Base-by-base conservation (phyloP, 2,797 vertebrate species). In the Paedocypris micromegethes region DNA sequence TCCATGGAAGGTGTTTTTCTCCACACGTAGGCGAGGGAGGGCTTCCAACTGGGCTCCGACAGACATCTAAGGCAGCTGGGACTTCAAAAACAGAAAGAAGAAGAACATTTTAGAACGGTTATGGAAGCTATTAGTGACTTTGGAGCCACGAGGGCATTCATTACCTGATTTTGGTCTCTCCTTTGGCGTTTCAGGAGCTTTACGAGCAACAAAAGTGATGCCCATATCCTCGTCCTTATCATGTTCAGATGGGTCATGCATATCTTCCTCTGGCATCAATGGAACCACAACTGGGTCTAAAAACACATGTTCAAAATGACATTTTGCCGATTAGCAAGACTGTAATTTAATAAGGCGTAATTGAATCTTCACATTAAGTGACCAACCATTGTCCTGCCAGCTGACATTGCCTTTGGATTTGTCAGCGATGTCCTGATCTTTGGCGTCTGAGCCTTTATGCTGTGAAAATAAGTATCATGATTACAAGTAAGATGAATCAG, bases 151-250 rank as follows among this genome's bases (percentile, higher is more conserved):
- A 8, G n/a, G 5, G 1, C 46, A 6, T 51, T 44, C 3, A 42
- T 84, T 85, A 97, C 94, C 92, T 86, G 91, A 90, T 77, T 88
- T 72, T 23, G 89, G 90, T 64, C 90, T 85, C 46, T 87, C 85
- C 78, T 92, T 93, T 3, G 91, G 90, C 8, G 91, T 90, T 69
- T 94, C 93, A 4, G 82, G 80, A 0, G 85, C 85, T 42, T 92
- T 91, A 9, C 88, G 90, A 78, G 93, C 95, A 0, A 95, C 75
- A 4, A 98, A 98, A 62, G 92, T 93, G 66, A 98, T 98, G 1
- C 94, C 95, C 6, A 95, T 86, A 0, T 98, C 95, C 0, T 95
- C 94, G 4, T 96, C 95, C 66, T 90, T 93, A 79, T 95, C 93
- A 0, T 87, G 80, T 71, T 93, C 91, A 0, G 91, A 91, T 65